Base-by-base conservation (phyloP, 2,888 invertebrate genomes). In the Chalcosyrphus nemorum region DNA sequence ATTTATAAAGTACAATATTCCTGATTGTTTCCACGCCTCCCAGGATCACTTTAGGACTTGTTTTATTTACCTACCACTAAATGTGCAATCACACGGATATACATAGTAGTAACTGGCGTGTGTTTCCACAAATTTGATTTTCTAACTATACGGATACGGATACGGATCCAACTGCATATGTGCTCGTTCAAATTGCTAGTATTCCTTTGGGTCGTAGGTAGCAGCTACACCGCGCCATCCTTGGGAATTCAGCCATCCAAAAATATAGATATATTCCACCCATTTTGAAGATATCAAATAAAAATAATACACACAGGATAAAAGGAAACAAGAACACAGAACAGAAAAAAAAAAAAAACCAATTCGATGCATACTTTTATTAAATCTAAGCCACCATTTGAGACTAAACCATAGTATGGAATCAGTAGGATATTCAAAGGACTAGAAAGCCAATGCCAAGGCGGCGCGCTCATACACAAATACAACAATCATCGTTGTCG, bases 331-430 rank as follows among this genome's bases (percentile, higher is more conserved):
- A n/a, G n/a, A n/a, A 76, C 41, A 50, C 45, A 68, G 50, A 32
- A 50, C n/a, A 19, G 38, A 4, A 47, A 29, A 9, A 17, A 71
- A 65, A 50, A 52, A 2, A 71, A 72, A 74, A 68, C 54, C 56
- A 63, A 80, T 57, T 50, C 56, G 52, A 35, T 84, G 84, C 74
- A 84, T 80, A 84, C 74, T 84, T 84, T 84, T 84, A 84, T 84
- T 84, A 84, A 84, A 84, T 84, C 84, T 74, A 84, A 84, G 65
- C 78, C 84, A 80, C 84, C 68, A 80, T 84, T 84, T 84, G 80
- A 84, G 80, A 80, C 84, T 84, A 66, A 74, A 70, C 74, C 84
- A 9, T 74, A 57, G 41, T 17, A 15, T 17, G 11, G 38, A 56
- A 52, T 59, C 72, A 59, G 56, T 52, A 66, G 66, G 41, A 61